Evolutionary conservation across 2,113 vertebrate genomes (phyloP).

Genomic region (Odontesthes bonariensis): DNA sequence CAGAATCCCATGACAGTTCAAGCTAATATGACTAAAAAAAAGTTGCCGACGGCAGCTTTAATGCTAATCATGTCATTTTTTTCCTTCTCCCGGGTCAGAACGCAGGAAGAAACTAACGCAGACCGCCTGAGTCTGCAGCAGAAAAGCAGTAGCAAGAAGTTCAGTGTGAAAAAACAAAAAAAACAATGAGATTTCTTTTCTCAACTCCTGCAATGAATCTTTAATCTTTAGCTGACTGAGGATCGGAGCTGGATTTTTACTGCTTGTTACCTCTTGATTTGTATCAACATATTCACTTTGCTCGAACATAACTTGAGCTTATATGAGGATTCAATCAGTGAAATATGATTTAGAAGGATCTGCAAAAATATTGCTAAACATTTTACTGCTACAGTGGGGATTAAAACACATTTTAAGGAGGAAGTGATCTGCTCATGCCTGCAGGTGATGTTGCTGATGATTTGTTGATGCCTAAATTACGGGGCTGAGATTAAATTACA

Average conservation of each 20-base stretch:
- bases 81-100: not conserved
- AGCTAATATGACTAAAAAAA: no score
- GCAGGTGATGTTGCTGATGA: not conserved
- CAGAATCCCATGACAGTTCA: no score
- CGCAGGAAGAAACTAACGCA: not conserved
- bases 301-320: not conserved
- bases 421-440: constrained; percentile 13
- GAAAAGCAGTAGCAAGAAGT: not conserved
- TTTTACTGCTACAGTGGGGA: not conserved
- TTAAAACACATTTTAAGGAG: not conserved
- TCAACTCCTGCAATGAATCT: not conserved
- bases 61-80: constrained; percentile 1
- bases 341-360: not conserved
- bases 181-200: not conserved
- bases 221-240: no score
- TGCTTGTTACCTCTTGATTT: no score
- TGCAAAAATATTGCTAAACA: not conserved
- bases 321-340: not conserved
- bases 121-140: constrained; percentile 10
- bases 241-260: no score
- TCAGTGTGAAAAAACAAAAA: not conserved
- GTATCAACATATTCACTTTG: not conserved
- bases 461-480: constrained; percentile 9
- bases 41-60: no score
- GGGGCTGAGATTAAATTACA: not conserved